These are phyloP conservation scores for Myiotriccus ornatus DNA, from an alignment of 2,797 vertebrate species.

Conservation along the genomic window DNA sequence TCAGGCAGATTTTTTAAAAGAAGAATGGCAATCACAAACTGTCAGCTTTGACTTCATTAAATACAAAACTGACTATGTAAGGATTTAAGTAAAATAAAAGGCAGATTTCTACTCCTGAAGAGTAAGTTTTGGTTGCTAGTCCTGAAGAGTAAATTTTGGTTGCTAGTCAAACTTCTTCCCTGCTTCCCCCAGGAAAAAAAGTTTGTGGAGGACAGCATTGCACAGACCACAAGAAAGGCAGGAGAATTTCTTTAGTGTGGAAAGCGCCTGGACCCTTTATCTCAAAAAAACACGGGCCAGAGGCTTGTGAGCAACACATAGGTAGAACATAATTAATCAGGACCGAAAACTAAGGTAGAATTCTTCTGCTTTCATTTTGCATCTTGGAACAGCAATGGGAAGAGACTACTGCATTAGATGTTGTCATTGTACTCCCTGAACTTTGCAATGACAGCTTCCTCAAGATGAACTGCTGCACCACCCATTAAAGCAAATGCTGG, in stretches of 20 bases:
- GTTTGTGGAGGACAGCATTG: neutral
- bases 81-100: constrained; percentile 19
- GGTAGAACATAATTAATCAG: constrained; percentile 38
- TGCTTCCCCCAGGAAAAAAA: neutral
- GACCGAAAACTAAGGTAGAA: constrained; percentile 20
- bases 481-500: constrained; percentile 95
- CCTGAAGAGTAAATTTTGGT: constrained; percentile 22
- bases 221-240: constrained; percentile 13
- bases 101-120: constrained; percentile 23
- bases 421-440: constrained; percentile 76
- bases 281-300: neutral
- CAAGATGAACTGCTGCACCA: constrained; percentile 85
- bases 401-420: constrained; percentile 35
- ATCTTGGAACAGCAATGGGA: neutral
- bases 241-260: neutral
- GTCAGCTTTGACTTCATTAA: neutral
- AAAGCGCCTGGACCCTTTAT: neutral
- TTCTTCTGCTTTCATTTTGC: neutral
- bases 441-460: constrained; percentile 83
- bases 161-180: constrained; percentile 29
- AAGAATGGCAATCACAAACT: neutral
- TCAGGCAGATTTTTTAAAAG: neutral
- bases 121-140: constrained; percentile 41
- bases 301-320: constrained; percentile 10
- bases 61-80: constrained; percentile 2